Percentiles rank a stretch among this genome's conserved stretches.
These are phyloP conservation scores for Colostygia pectinataria DNA, from an alignment of 2,888 invertebrate species.

Conservation along the genomic window DNA sequence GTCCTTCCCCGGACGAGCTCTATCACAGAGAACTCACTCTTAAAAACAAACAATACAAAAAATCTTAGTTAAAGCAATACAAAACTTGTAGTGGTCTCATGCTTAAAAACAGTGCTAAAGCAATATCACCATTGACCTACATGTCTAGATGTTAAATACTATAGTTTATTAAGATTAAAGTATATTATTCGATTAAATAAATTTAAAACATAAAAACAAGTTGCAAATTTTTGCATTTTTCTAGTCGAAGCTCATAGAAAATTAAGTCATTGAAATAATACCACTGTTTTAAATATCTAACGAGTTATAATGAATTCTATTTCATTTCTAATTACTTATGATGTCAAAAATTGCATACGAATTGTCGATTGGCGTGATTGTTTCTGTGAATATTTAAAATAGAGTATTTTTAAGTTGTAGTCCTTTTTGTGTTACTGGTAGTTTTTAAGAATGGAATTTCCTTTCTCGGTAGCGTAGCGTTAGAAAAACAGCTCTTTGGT, in stretches of 20 bases:
- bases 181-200: not conserved
- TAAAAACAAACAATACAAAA: too few relatives aligned
- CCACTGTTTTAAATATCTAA: constrained; percentile 75
- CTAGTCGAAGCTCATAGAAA: constrained; percentile 19
- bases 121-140: too few relatives aligned
- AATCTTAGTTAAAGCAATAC: too few relatives aligned
- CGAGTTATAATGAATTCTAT: constrained; percentile 74
- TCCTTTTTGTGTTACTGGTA: constrained; percentile 42
- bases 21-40: too few relatives aligned
- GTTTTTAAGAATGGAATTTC: constrained; percentile 58
- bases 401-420: constrained; percentile 40
- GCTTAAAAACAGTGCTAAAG: too few relatives aligned
- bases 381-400: constrained; percentile 45
- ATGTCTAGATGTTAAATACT: too few relatives aligned
- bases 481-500: constrained; percentile 32
- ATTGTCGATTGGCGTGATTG: constrained; percentile 69
- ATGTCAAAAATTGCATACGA: constrained; percentile 72
- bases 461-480: constrained; percentile 40
- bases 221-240: constrained; percentile 15
- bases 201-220: not conserved
- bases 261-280: constrained; percentile 57
- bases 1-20: too few relatives aligned
- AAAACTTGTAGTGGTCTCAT: too few relatives aligned
- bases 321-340: constrained; percentile 64
- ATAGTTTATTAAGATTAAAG: too few relatives aligned